These are phyloP conservation scores for Athripsodes cinereus DNA, from an alignment of 2,888 invertebrate species.

Conservation along the genomic window DNA sequence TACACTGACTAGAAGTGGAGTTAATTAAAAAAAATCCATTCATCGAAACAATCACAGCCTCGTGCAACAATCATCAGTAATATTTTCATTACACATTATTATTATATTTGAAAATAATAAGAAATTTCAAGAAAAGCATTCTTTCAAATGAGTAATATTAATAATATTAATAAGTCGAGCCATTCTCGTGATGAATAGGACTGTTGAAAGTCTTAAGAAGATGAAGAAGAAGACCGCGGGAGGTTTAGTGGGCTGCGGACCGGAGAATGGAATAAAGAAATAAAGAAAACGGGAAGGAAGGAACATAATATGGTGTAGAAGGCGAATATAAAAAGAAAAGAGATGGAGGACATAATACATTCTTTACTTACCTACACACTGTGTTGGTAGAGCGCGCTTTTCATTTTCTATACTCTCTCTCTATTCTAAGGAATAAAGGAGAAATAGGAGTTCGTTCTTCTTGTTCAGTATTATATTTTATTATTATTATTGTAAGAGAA, in stretches of 20 bases:
- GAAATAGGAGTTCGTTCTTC: conserved; percentile 25
- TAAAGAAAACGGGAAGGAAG: neutral
- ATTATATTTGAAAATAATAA: no score
- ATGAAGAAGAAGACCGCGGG: neutral
- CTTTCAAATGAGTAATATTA: conserved; percentile 1
- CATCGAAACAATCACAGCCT: no score
- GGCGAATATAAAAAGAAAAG: conserved; percentile 20
- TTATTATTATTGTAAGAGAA: conserved; percentile 27
- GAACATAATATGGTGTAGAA: conserved; percentile 6
- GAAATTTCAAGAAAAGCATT: neutral
- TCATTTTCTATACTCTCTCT: conserved; percentile 20
- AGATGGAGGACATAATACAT: conserved; percentile 22
- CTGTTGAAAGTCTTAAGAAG: neutral
- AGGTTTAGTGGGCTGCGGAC: neutral
- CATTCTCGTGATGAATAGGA: neutral
- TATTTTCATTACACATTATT: no score
- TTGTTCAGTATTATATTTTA: conserved; percentile 10
- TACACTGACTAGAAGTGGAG: no score
- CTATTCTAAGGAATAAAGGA: conserved; percentile 24
- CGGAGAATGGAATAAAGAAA: conserved; percentile 5
- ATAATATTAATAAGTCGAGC: neutral
- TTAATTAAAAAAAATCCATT: no score
- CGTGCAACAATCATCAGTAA: no score
- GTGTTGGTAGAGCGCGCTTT: conserved; percentile 17
- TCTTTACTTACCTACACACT: no score